phyloP scores from a whole-genome alignment of 2,888 invertebrate genomes.

The Dynastes grantii region DNA sequence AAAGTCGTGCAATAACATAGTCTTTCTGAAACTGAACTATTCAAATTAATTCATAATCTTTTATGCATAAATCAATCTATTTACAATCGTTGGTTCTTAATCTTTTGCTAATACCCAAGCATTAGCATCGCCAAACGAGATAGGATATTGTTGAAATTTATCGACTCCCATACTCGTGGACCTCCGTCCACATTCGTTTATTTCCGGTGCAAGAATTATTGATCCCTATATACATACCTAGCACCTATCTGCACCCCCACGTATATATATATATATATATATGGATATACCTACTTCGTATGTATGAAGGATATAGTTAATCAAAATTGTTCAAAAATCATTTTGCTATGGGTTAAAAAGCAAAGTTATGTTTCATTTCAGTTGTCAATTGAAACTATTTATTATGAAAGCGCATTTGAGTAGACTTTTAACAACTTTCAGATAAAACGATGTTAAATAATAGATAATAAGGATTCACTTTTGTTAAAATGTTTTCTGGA shows the following conservation, averaged over 20 bases:
- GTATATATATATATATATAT: conserved; percentile 10
- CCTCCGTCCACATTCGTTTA: conserved; percentile 56
- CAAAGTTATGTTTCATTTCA: neutral
- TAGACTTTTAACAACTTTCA: neutral
- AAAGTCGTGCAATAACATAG: neutral
- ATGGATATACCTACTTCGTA: neutral
- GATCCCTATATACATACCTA: conserved; percentile 63
- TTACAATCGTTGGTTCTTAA: conserved; percentile 14
- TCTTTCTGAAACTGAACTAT: neutral
- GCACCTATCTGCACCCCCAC: neutral
- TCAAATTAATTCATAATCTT: conserved; percentile 15
- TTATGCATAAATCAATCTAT: conserved; percentile 6
- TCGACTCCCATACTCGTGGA: conserved; percentile 62
- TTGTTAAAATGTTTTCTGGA: too few relatives aligned
- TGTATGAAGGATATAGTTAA: neutral
- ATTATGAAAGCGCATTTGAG: too few relatives aligned
- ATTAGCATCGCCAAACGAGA: conserved; percentile 25
- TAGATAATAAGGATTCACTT: neutral
- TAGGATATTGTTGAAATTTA: conserved; percentile 64
- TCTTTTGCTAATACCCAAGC: conserved; percentile 15
- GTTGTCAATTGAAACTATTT: neutral
- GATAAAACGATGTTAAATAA: neutral
- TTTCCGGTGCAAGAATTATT: conserved; percentile 61
- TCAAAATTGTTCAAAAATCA: neutral
- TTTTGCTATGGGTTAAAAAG: neutral